phyloP scores from a whole-genome alignment of 2,797 vertebrate genomes.

The Poeciliopsis presidionis region DNA sequence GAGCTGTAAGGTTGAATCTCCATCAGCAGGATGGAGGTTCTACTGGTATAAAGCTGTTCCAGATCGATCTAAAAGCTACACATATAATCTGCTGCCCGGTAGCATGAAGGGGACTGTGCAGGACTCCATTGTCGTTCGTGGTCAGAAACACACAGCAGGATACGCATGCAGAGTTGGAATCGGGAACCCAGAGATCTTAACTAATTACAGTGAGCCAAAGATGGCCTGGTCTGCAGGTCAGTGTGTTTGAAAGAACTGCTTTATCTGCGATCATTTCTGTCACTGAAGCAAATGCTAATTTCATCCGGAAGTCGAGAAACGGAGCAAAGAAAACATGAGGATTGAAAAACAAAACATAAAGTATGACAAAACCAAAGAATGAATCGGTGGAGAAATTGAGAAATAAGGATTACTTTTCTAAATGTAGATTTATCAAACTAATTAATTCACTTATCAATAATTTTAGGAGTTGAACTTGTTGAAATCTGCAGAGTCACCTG shows the following conservation, averaged over 20 bases:
- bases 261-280: neutral
- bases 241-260: neutral
- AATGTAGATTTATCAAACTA: neutral
- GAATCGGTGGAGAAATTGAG: neutral
- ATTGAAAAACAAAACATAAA: neutral
- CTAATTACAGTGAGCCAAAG: neutral
- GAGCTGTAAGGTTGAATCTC: neutral
- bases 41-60: slow-evolving; percentile 15
- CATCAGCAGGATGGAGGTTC: neutral
- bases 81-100: neutral
- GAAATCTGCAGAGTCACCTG: neutral
- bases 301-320: neutral
- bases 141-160: slow-evolving; percentile 12
- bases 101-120: neutral
- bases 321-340: neutral
- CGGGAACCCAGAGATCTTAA: neutral
- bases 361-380: neutral
- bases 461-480: neutral
- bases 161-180: slow-evolving; percentile 24
- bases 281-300: neutral
- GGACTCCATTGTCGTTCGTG: slow-evolving; percentile 31
- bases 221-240: slow-evolving; percentile 2
- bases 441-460: neutral
- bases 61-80: neutral
- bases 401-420: neutral